Percentiles rank a stretch among this genome's conserved stretches.
phyloP scores from a whole-genome alignment of 2,888 invertebrate genomes.

The Diarsia rubi region DNA sequence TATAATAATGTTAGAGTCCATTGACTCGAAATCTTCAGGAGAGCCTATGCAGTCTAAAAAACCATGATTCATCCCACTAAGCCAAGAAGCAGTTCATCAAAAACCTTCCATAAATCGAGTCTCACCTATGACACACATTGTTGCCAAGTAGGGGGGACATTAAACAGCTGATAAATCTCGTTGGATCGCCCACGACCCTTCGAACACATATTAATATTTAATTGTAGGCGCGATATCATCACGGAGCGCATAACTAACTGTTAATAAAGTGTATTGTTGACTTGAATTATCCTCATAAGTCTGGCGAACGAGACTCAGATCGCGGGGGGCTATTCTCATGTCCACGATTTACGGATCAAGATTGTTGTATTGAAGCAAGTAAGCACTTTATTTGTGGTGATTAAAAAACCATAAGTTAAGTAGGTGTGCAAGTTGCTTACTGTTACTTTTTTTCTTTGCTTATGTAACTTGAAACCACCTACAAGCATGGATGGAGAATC shows the following conservation, averaged over 20 bases:
- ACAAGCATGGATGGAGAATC: background rate
- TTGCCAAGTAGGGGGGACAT: constrained; percentile 71
- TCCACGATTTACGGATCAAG: constrained; percentile 47
- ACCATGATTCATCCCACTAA: constrained; percentile 23
- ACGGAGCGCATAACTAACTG: constrained; percentile 86
- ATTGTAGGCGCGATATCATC: constrained; percentile 90
- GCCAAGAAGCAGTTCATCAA: constrained; percentile 54
- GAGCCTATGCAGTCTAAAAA: background rate
- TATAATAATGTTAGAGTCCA: background rate
- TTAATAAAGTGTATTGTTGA: constrained; percentile 90
- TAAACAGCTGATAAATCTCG: constrained; percentile 80
- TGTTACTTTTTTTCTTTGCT: constrained; percentile 1
- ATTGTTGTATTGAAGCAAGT: constrained; percentile 49
- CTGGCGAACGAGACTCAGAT: constrained; percentile 77
- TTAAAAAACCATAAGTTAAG: constrained; percentile 45
- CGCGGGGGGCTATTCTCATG: constrained; percentile 74
- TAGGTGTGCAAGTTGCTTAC: constrained; percentile 9
- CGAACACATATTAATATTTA: constrained; percentile 89
- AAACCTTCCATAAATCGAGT: constrained; percentile 51
- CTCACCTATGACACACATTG: constrained; percentile 66
- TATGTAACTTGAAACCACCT: background rate
- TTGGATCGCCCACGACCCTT: constrained; percentile 80
- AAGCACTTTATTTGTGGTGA: constrained; percentile 50
- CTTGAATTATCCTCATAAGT: constrained; percentile 89
- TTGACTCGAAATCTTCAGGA: constrained; percentile 5